phyloP scores from a whole-genome alignment of 2,113 vertebrate species.

The Brevimyrus niger region DNA sequence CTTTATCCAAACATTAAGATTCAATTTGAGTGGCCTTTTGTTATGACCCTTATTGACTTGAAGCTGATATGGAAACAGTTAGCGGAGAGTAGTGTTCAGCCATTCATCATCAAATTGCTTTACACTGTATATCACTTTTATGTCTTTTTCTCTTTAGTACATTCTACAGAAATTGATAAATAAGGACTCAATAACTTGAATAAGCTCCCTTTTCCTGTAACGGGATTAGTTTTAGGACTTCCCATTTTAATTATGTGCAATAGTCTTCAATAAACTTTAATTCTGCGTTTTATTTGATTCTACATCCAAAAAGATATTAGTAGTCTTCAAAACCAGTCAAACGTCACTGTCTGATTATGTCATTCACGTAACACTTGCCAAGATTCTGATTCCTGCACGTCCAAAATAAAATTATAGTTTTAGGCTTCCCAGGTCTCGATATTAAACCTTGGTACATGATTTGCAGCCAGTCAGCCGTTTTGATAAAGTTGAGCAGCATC shows the following conservation, averaged over 20 bases:
- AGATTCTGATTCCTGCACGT: neutral
- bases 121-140: slow-evolving; percentile 30
- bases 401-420: neutral
- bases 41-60: slow-evolving; percentile 47
- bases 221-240: neutral
- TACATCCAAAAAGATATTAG: neutral
- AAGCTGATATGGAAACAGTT: slow-evolving; percentile 46
- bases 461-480: neutral
- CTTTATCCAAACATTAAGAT: slow-evolving; percentile 44
- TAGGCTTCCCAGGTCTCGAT: neutral
- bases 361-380: neutral
- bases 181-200: neutral
- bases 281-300: neutral
- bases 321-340: neutral
- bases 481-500: neutral
- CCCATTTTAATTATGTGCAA: neutral
- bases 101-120: slow-evolving; percentile 38
- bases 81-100: slow-evolving; percentile 34
- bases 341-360: neutral
- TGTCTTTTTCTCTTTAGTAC: slow-evolving; percentile 31
- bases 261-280: neutral
- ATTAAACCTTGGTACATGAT: neutral
- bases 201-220: neutral
- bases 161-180: neutral
- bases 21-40: slow-evolving; percentile 41